These are phyloP conservation scores for Xanthorhoe designata DNA, from an alignment of 2,888 invertebrate species.

Conservation along the genomic window DNA sequence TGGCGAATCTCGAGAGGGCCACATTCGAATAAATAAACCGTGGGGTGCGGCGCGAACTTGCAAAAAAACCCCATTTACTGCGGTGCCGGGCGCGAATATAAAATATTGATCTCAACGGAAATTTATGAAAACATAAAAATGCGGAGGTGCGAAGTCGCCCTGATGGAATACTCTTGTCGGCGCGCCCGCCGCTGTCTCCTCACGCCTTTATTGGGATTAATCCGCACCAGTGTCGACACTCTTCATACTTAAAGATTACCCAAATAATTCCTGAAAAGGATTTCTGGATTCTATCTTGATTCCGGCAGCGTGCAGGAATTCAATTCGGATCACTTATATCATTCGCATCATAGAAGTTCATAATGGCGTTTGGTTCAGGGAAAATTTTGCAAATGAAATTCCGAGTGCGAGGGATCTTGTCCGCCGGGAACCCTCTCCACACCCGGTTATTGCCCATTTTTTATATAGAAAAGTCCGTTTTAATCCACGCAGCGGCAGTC, in stretches of 20 bases:
- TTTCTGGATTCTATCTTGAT: slow-evolving; percentile 41
- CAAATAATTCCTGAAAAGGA: slow-evolving; percentile 49
- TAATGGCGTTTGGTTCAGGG: slow-evolving; percentile 63
- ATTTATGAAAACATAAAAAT: slow-evolving; percentile 84
- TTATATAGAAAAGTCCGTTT: slow-evolving; percentile 67
- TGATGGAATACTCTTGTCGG: slow-evolving; percentile 73
- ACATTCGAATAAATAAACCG: slow-evolving; percentile 69
- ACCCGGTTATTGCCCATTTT: slow-evolving; percentile 71
- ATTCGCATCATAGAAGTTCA: slow-evolving; percentile 55
- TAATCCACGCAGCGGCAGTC: slow-evolving; percentile 65
- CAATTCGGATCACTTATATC: slow-evolving; percentile 55
- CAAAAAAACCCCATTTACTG: slow-evolving; percentile 69
- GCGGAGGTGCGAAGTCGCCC: slow-evolving; percentile 66
- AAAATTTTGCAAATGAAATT: slow-evolving; percentile 74
- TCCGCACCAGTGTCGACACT: slow-evolving; percentile 49
- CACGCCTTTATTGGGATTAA: slow-evolving; percentile 53
- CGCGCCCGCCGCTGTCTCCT: slow-evolving; percentile 49
- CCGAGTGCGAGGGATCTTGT: slow-evolving; percentile 60
- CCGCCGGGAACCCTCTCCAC: slow-evolving; percentile 59
- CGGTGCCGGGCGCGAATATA: slow-evolving; percentile 73
- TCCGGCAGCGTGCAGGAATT: slow-evolving; percentile 49
- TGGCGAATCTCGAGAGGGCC: slow-evolving; percentile 70
- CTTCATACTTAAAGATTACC: slow-evolving; percentile 51
- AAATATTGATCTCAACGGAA: slow-evolving; percentile 81
- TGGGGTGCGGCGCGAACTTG: slow-evolving; percentile 62